phyloP scores from a whole-genome alignment of 1,140 invertebrate species.

The Ectropis grisescens region DNA sequence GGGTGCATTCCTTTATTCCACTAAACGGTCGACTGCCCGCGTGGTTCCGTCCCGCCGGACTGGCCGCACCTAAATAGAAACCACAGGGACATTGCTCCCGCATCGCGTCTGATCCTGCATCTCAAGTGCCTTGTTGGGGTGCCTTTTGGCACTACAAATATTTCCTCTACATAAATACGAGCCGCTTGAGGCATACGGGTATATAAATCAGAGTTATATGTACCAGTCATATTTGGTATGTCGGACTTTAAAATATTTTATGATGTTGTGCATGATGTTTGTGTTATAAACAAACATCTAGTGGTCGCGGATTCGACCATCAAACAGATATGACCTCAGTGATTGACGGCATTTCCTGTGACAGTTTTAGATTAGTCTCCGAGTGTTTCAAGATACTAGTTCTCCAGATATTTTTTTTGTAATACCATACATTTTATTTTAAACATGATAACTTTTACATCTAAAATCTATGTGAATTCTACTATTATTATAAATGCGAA shows the following conservation, averaged over 20 bases:
- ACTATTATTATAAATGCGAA: no score
- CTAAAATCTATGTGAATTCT: no score
- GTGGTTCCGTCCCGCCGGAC: slow-evolving; percentile 50
- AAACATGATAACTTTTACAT: no score
- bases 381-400: no score
- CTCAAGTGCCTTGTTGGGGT: slow-evolving; percentile 48
- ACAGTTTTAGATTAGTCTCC: slow-evolving; percentile 2
- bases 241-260: not conserved
- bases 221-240: no score
- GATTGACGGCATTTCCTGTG: slow-evolving; percentile 20
- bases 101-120: slow-evolving; percentile 44
- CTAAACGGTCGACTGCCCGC: slow-evolving; percentile 47
- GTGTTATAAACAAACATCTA: slow-evolving; percentile 8
- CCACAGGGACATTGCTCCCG: slow-evolving; percentile 65
- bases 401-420: no score
- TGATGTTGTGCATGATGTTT: slow-evolving; percentile 7
- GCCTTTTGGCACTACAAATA: slow-evolving; percentile 17
- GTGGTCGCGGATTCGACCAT: slow-evolving; percentile 4
- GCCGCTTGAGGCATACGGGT: no score
- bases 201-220: no score
- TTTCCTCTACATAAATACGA: no score
- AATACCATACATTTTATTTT: no score
- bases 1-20: slow-evolving; percentile 49
- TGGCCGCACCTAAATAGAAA: slow-evolving; percentile 68
- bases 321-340: slow-evolving; percentile 11